Conservation (phyloP, 2,113 vertebrate species). For the Cairina moschata region DNA sequence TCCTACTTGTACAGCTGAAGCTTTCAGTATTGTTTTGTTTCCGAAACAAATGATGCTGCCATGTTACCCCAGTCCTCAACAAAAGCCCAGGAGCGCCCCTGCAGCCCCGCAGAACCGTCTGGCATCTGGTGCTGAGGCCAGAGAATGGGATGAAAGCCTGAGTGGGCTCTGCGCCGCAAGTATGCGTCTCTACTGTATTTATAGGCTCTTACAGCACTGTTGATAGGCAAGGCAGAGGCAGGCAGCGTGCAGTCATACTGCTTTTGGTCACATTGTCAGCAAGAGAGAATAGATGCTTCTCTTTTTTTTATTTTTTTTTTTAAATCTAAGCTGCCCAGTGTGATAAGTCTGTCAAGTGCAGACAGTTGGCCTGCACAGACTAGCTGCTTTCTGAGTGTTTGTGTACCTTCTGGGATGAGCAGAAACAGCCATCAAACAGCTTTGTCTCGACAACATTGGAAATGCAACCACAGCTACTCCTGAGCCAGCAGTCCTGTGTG, state of each 20-base stretch:
- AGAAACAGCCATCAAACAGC: not conserved
- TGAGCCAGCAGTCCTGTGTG: accelerated
- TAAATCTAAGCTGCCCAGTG: not conserved
- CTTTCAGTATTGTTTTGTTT: not conserved
- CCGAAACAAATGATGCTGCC: not conserved
- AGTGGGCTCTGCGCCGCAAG: accelerated
- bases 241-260: accelerated
- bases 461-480: not conserved
- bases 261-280: not conserved
- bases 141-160: not conserved
- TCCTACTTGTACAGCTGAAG: not conserved
- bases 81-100: not conserved
- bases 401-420: not conserved
- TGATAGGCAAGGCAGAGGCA: not conserved
- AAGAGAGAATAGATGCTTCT: not conserved
- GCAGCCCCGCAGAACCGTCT: not conserved
- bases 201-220: not conserved
- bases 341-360: not conserved
- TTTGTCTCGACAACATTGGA: not conserved
- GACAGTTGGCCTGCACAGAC: not conserved
- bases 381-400: not conserved
- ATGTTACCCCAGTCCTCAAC: accelerated
- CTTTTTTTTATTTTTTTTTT: not conserved
- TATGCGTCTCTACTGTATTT: not conserved
- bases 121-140: not conserved